A percentile compares a stretch with the other conserved stretches of the same genome.
phyloP scores from a whole-genome alignment of 2,888 invertebrate genomes.

The Hypomecis atomaria region DNA sequence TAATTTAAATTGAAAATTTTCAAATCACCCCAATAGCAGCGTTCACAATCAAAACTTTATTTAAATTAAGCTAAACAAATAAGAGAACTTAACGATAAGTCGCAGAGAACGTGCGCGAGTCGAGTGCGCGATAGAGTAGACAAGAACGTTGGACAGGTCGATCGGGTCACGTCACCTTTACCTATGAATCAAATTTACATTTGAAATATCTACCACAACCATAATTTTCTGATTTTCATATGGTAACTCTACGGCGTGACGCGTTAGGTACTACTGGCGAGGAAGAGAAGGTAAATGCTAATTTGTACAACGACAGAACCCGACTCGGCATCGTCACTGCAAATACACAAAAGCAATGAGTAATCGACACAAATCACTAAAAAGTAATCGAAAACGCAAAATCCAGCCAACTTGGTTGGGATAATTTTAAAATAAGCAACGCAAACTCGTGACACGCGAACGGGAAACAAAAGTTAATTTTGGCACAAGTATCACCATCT shows the following conservation, averaged over 20 bases:
- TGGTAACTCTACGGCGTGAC: constrained; percentile 74
- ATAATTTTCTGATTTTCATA: constrained; percentile 74
- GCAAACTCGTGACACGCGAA: constrained; percentile 68
- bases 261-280: constrained; percentile 55
- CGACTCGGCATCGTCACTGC: constrained; percentile 58
- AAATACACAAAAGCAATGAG: constrained; percentile 52
- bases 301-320: constrained; percentile 51
- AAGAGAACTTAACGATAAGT: constrained; percentile 57
- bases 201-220: constrained; percentile 84
- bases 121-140: constrained; percentile 47
- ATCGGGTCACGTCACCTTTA: constrained; percentile 60
- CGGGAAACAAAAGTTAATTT: constrained; percentile 52
- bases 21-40: constrained; percentile 58
- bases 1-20: constrained; percentile 75
- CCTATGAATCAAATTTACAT: constrained; percentile 75
- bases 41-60: constrained; percentile 50
- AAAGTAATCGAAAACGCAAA: constrained; percentile 57
- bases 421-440: constrained; percentile 68
- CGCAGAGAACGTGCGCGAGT: constrained; percentile 53
- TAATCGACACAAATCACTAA: constrained; percentile 58
- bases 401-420: constrained; percentile 81
- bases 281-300: constrained; percentile 53
- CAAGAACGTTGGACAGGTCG: constrained; percentile 54
- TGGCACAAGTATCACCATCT: constrained; percentile 71
- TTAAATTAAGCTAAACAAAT: constrained; percentile 84